Evolutionary conservation across 2,888 invertebrate species (phyloP).

Genomic region (Cephalotes varians): DNA sequence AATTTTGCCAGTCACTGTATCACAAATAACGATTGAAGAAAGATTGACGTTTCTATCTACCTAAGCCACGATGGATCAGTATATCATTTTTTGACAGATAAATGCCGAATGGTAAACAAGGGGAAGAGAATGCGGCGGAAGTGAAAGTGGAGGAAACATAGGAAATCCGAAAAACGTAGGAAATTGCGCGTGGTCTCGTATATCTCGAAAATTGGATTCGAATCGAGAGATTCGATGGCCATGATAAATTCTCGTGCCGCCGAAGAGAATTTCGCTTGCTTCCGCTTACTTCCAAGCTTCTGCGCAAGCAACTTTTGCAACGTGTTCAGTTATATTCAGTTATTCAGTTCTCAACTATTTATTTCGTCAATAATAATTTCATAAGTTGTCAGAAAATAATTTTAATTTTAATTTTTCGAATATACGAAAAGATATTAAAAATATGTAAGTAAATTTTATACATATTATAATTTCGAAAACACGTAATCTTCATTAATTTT

Average conservation of each 20-base stretch:
- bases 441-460: not conserved
- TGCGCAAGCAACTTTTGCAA: not conserved
- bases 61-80: conserved; percentile 68
- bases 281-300: conserved; percentile 42
- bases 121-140: conserved; percentile 50
- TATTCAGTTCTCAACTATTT: not conserved
- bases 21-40: not conserved
- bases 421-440: not conserved
- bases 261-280: conserved; percentile 52
- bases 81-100: conserved; percentile 82
- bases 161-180: conserved; percentile 41
- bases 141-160: conserved; percentile 36
- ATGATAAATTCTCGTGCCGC: conserved; percentile 80
- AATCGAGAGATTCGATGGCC: conserved; percentile 79
- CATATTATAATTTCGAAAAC: not conserved
- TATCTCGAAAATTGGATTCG: conserved; percentile 84
- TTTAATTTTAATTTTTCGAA: not conserved
- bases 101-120: conserved; percentile 76
- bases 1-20: conserved; percentile 46
- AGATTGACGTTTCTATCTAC: conserved; percentile 58
- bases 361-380: not conserved
- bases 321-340: not conserved
- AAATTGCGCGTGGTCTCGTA: conserved; percentile 77
- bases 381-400: not conserved
- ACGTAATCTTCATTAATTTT: not conserved